phyloP scores from a whole-genome alignment of 2,888 invertebrate genomes.

The Leptopilina syphax region DNA sequence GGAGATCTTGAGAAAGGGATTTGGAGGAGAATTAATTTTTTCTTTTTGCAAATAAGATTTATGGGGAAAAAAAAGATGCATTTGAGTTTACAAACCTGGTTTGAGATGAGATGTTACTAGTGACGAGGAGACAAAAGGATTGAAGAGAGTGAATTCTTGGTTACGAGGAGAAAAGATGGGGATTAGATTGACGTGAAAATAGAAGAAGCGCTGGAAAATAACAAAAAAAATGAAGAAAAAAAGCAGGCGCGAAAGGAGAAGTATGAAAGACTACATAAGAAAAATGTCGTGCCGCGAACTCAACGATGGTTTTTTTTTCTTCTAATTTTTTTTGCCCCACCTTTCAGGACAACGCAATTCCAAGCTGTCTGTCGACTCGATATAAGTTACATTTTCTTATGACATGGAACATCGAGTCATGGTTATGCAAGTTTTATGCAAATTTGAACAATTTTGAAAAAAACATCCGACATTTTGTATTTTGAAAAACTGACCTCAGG shows the following conservation, averaged over 20 bases:
- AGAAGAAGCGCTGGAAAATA: constrained; percentile 56
- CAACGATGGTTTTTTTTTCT: constrained; percentile 53
- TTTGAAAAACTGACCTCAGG: too few species aligned
- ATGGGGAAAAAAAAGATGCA: constrained; percentile 31
- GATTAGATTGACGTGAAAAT: constrained; percentile 55
- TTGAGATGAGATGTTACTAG: constrained; percentile 38
- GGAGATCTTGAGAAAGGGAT: constrained; percentile 30
- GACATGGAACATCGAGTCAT: constrained; percentile 57
- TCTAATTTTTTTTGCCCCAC: background rate
- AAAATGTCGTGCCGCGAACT: constrained; percentile 51
- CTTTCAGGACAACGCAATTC: constrained; percentile 62
- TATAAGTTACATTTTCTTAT: constrained; percentile 63
- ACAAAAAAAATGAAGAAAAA: constrained; percentile 47
- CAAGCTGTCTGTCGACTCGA: constrained; percentile 61
- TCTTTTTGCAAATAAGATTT: constrained; percentile 49
- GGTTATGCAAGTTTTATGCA: constrained; percentile 41
- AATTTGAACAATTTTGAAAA: constrained; percentile 21
- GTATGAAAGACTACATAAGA: constrained; percentile 47
- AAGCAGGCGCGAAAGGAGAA: constrained; percentile 43
- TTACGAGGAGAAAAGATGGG: constrained; percentile 42
- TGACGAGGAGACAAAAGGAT: constrained; percentile 53
- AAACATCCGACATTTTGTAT: too few species aligned
- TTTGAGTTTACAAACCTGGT: constrained; percentile 53
- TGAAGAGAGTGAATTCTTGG: constrained; percentile 49
- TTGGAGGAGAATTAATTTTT: constrained; percentile 54